A percentile compares a stretch with the other conserved stretches of the same genome.
Conservation (phyloP, 2,113 vertebrate genomes). For the Ovis canadensis region DNA sequence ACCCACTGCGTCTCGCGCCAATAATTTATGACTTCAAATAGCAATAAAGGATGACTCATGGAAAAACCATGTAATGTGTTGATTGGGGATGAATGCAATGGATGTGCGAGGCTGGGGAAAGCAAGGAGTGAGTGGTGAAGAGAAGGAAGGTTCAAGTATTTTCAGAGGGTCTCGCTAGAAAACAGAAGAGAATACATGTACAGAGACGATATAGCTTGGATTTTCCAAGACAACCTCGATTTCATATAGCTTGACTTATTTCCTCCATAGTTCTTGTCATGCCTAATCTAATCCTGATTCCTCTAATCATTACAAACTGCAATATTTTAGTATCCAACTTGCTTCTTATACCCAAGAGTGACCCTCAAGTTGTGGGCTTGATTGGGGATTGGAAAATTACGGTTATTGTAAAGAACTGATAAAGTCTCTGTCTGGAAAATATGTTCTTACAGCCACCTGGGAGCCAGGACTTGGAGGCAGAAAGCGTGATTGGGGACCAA, state of each 20-base stretch:
- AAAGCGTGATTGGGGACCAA: background rate
- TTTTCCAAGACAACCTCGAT: background rate
- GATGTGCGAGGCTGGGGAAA: background rate
- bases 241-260: constrained; percentile 17
- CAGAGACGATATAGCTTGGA: background rate
- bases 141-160: background rate
- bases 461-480: background rate
- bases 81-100: constrained; percentile 21
- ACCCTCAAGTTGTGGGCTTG: background rate
- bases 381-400: background rate
- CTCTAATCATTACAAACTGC: background rate
- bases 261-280: background rate
- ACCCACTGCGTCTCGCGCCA: background rate
- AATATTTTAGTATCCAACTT: background rate
- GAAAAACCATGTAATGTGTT: constrained; percentile 44
- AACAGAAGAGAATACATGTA: background rate
- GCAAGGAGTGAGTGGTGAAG: background rate
- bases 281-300: background rate
- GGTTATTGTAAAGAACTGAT: background rate
- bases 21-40: constrained; percentile 39
- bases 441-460: background rate
- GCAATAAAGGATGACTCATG: constrained; percentile 63
- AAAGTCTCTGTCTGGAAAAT: background rate
- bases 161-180: background rate
- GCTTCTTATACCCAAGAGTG: background rate